Base-by-base conservation (phyloP, 2,797 vertebrate genomes). In the Sebastiscus tertius region DNA sequence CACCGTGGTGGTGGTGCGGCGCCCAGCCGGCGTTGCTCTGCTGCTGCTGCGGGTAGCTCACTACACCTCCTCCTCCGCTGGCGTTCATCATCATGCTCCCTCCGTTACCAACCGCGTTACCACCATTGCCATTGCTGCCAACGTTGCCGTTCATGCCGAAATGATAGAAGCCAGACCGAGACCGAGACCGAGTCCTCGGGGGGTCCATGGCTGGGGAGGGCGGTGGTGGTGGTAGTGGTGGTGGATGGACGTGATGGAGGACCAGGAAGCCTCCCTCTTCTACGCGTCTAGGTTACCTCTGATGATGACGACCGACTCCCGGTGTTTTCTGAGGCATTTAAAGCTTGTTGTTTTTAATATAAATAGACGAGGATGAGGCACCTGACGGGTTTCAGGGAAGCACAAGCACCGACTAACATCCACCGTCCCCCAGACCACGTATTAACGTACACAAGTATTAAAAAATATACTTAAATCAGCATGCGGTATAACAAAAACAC, bases 101-200 rank as follows among this genome's bases (percentile, higher is more conserved):
- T 14, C 14, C 36, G 77, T 77, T 93, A 26, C 89, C 90, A n/a
- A 85, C 83, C 6, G 87, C 49, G 91, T 79, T 93, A 4, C 90
- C 83, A 11, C 87, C 36, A 39, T 39, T 54, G 75, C 88, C 83
- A 60, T 83, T 93, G 72, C 77, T 82, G 16, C 90, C 93, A n/a
- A 87, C 85, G 64, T 86, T 88, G 31, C 91, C 91, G 87, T 87
- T 95, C 88, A 94, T 84, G 72, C 89, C 90, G 88, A 95, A 95
- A 92, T 96, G 95, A 88, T 92, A 95, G 89, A 96, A 95, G 63
- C 95, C 96, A 58, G 94, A 95, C 46, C 96, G 93, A 82, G 95
- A 95, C 64, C 96, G 94, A 24, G 96, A 96, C 60, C 96, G 95
- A 80, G 96, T 96, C 94, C 95, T 95, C 74, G 95, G 95, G 88